Conservation (phyloP, 2,797 vertebrate genomes). For the Brachymystax lenok region DNA sequence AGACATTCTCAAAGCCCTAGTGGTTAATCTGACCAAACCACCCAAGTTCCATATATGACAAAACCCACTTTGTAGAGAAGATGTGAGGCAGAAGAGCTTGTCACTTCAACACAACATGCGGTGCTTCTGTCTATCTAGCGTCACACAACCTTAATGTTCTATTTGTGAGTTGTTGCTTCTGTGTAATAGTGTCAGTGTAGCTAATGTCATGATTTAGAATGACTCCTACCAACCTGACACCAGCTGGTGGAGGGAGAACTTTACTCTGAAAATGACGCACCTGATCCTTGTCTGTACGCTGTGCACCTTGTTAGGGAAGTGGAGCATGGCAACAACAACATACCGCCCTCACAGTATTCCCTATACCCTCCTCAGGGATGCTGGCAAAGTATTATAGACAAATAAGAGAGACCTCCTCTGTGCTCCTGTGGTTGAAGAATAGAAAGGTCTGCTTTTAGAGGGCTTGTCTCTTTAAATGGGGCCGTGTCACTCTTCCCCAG, state of each 20-base stretch:
- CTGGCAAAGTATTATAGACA: conserved; percentile 53
- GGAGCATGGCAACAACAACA: conserved; percentile 60
- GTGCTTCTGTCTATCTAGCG: not conserved
- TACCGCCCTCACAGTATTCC: conserved; percentile 39
- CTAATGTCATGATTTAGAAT: not conserved
- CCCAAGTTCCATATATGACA: not conserved
- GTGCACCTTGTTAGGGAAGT: conserved; percentile 47
- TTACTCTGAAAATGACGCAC: conserved; percentile 17
- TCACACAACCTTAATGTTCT: not conserved
- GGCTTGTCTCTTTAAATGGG: conserved; percentile 66
- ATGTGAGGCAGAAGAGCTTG: too few species aligned
- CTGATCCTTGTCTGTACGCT: conserved; percentile 46
- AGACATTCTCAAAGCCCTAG: conserved; percentile 10
- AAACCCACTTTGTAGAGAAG: not conserved
- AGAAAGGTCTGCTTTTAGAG: conserved; percentile 52
- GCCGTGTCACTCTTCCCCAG: conserved; percentile 44
- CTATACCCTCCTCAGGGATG: conserved; percentile 64
- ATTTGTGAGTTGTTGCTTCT: not conserved
- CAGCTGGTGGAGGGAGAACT: not conserved
- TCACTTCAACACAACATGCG: not conserved
- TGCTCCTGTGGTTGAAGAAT: conserved; percentile 59
- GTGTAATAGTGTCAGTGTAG: not conserved
- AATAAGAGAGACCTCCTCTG: conserved; percentile 53
- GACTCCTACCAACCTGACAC: not conserved
- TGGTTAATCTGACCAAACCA: conserved; percentile 34